phyloP scores from a whole-genome alignment of 2,797 vertebrate species.

The Schizothorax lantsangensis region DNA sequence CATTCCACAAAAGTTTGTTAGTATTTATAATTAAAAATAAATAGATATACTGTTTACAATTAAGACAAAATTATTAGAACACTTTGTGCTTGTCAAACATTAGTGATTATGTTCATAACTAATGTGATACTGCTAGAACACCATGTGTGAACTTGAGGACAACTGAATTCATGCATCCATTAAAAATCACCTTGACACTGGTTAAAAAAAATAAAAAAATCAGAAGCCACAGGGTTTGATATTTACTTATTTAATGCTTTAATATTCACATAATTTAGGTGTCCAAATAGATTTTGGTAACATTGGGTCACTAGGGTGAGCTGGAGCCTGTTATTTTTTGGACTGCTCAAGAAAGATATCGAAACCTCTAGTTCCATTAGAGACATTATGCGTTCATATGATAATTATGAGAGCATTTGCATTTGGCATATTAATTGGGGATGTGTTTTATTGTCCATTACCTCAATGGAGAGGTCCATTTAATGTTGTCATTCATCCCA shows the following conservation, averaged over 20 bases:
- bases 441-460: constrained; percentile 1
- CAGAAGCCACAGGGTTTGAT: background rate
- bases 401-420: constrained; percentile 6
- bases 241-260: background rate
- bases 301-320: background rate
- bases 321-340: background rate
- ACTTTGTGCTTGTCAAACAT: background rate
- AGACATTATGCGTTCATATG: background rate
- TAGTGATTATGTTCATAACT: background rate
- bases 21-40: background rate
- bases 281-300: background rate
- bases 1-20: background rate
- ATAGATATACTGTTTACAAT: background rate
- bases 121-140: background rate
- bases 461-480: constrained; percentile 8
- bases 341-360: background rate
- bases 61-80: background rate
- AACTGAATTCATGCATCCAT: background rate
- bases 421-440: constrained; percentile 9
- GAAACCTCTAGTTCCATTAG: constrained; percentile 16
- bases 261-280: background rate
- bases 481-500: background rate
- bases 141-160: background rate
- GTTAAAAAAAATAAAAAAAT: background rate
- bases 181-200: background rate